These are phyloP conservation scores for Chinchilla lanigera DNA, from an alignment of 2,113 vertebrate genomes.

Conservation along the genomic window DNA sequence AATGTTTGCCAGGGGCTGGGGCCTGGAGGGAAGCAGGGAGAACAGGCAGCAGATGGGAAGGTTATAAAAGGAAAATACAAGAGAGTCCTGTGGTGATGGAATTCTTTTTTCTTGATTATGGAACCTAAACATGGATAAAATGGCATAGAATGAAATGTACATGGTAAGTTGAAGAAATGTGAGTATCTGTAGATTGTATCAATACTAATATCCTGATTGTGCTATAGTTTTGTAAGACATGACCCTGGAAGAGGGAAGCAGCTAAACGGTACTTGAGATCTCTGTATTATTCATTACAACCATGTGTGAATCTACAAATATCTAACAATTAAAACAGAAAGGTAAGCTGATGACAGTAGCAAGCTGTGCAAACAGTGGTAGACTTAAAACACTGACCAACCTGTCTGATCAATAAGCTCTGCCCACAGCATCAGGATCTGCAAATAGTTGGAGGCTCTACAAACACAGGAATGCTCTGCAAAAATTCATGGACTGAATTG, in stretches of 20 bases:
- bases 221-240: background rate
- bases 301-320: background rate
- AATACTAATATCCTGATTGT: background rate
- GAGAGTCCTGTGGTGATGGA: too few species aligned
- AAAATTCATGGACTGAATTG: background rate
- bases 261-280: background rate
- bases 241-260: background rate
- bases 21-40: background rate
- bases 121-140: background rate
- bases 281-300: background rate
- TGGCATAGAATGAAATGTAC: background rate
- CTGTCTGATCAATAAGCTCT: background rate
- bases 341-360: background rate
- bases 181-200: background rate
- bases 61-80: background rate
- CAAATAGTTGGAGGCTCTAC: background rate
- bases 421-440: background rate
- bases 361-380: background rate
- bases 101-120: background rate
- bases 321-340: background rate
- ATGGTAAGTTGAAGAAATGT: background rate
- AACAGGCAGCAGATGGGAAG: rapidly evolving
- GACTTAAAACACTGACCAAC: background rate
- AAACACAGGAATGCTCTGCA: background rate
- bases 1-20: background rate